These are phyloP conservation scores for Junco hyemalis DNA, from an alignment of 2,113 vertebrate genomes.

Conservation along the genomic window DNA sequence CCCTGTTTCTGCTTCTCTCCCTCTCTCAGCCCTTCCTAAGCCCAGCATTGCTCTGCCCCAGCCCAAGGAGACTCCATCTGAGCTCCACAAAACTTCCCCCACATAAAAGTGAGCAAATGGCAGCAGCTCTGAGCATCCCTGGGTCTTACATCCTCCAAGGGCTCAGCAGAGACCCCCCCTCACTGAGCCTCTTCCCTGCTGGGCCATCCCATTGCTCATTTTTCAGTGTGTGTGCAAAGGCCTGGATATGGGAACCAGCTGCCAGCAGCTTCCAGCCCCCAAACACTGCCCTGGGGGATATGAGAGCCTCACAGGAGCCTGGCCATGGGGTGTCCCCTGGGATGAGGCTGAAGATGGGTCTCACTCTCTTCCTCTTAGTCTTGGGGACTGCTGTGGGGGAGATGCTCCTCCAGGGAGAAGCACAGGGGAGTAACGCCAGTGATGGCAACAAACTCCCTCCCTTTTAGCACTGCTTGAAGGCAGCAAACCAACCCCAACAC, in stretches of 20 bases:
- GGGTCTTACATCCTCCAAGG: background rate
- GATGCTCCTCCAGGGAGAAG: background rate
- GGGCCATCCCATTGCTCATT: background rate
- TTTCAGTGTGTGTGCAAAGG: background rate
- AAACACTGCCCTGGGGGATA: background rate
- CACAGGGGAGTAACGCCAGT: background rate
- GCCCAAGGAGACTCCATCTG: rapidly evolving
- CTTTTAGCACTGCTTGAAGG: background rate
- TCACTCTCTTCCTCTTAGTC: background rate
- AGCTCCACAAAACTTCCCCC: background rate
- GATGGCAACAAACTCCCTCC: background rate
- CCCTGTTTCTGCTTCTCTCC: background rate
- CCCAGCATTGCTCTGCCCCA: background rate
- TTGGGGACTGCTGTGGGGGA: background rate
- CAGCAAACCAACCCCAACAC: background rate
- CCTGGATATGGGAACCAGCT: background rate
- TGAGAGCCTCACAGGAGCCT: background rate
- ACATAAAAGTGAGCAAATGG: background rate
- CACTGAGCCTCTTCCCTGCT: rapidly evolving
- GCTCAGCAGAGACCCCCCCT: background rate
- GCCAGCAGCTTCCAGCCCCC: background rate
- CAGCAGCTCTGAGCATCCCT: background rate
- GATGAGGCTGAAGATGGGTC: background rate
- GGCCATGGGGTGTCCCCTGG: background rate
- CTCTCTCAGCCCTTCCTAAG: background rate